phyloP scores from a whole-genome alignment of 2,113 vertebrate species.

The Catharus minimus region DNA sequence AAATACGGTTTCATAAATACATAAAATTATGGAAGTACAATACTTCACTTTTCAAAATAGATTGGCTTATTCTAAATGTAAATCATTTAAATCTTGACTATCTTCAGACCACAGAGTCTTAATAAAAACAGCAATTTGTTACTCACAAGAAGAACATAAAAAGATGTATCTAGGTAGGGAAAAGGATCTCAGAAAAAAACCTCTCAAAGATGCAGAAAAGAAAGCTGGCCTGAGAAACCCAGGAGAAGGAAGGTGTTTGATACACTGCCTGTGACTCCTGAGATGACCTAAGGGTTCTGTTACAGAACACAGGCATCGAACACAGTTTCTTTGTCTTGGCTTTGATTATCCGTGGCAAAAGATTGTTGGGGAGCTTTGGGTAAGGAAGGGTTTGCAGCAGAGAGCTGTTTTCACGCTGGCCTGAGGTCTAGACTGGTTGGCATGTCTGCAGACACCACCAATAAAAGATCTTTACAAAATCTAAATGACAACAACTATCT shows the following conservation, averaged over 20 bases:
- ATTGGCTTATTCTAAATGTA: neutral
- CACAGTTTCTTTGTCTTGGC: conserved; percentile 8
- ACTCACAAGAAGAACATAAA: neutral
- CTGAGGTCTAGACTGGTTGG: neutral
- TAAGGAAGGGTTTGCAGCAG: neutral
- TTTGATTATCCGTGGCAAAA: conserved; percentile 32
- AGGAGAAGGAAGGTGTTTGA: conserved; percentile 11
- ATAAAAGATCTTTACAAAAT: neutral
- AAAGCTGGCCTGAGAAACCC: neutral
- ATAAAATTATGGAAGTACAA: neutral
- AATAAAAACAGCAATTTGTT: neutral
- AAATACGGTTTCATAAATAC: neutral
- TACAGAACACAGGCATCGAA: neutral
- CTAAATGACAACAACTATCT: neutral
- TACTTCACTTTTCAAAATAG: neutral
- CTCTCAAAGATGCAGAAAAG: neutral
- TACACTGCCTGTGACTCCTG: conserved; percentile 1
- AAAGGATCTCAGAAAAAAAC: neutral
- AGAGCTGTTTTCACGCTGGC: neutral
- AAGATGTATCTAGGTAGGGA: neutral
- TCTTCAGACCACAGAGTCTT: neutral
- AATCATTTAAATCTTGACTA: neutral
- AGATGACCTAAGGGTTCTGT: conserved; percentile 15
- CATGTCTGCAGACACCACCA: neutral
- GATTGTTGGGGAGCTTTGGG: neutral